phyloP scores from a whole-genome alignment of 2,113 vertebrate genomes.

The Cyprinus carpio region DNA sequence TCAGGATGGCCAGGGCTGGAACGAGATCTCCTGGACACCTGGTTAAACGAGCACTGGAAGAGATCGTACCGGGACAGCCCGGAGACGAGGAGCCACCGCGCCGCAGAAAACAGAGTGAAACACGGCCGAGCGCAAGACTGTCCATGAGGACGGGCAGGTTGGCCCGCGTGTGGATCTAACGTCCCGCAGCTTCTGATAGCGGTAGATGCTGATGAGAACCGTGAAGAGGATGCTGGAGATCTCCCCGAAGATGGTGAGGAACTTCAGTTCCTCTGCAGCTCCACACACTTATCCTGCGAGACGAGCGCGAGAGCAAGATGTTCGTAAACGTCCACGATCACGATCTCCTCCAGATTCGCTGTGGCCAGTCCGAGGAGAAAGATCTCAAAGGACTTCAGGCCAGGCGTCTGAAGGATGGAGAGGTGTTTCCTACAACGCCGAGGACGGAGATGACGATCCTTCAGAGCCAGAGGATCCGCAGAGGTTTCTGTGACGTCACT shows the following conservation, averaged over 20 bases:
- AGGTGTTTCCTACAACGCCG: slow-evolving; percentile 69
- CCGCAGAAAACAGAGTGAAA: slow-evolving; percentile 52
- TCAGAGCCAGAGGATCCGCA: slow-evolving; percentile 54
- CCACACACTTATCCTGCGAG: accelerated
- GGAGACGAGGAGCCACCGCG: slow-evolving; percentile 48
- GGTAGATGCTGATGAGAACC: slow-evolving; percentile 72
- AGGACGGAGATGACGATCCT: slow-evolving; percentile 61
- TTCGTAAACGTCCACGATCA: slow-evolving; percentile 70
- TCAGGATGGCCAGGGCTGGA: too few species aligned
- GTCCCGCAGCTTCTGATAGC: slow-evolving; percentile 75
- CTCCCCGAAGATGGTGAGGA: slow-evolving; percentile 66
- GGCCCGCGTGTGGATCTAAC: slow-evolving; percentile 52
- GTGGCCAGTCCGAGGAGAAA: slow-evolving; percentile 70
- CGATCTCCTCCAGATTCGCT: slow-evolving; percentile 71
- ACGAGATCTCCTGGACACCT: slow-evolving; percentile 37
- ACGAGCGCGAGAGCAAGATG: slow-evolving; percentile 21
- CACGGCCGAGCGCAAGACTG: slow-evolving; percentile 55
- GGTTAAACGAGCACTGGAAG: slow-evolving; percentile 64
- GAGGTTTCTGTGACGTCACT: slow-evolving; percentile 54
- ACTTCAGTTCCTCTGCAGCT: slow-evolving; percentile 64
- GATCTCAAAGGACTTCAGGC: slow-evolving; percentile 71
- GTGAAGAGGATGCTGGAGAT: slow-evolving; percentile 73
- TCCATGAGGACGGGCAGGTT: slow-evolving; percentile 68
- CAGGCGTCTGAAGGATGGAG: slow-evolving; percentile 55
- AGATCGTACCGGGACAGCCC: slow-evolving; percentile 64